Evolutionary conservation across 1,140 invertebrate species (phyloP).

Genomic region (Chymomyza costata): DNA sequence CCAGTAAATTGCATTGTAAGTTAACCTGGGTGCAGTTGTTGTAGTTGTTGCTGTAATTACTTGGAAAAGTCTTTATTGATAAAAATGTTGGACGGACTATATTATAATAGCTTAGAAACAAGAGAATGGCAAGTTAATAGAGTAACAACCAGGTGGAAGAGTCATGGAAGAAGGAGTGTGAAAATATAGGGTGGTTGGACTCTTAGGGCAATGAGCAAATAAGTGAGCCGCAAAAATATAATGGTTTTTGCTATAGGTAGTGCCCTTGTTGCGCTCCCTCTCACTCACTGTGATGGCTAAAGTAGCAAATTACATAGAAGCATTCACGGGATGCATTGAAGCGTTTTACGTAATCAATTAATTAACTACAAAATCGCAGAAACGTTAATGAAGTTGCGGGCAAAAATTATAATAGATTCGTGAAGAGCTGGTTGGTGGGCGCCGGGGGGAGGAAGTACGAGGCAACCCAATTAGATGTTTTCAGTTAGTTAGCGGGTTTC

Average conservation of each 20-base stretch:
- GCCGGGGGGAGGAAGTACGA: no score
- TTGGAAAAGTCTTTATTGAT: conserved; percentile 44
- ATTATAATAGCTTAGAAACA: no score
- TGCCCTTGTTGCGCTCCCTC: no score
- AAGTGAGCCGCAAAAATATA: conserved; percentile 8
- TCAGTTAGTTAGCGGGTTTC: no score
- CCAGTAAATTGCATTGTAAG: conserved; percentile 17
- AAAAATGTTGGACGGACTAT: no score
- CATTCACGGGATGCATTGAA: conserved; percentile 46
- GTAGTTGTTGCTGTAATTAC: conserved; percentile 43
- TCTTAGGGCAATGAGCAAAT: not conserved
- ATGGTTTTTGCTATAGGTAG: conserved; percentile 8
- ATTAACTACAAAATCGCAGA: conserved; percentile 63
- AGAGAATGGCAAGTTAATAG: not conserved
- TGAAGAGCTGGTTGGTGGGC: no score
- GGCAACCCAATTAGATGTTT: not conserved
- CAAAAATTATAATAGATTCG: conserved; percentile 25
- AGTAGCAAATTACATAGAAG: conserved; percentile 55
- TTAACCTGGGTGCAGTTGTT: conserved; percentile 35
- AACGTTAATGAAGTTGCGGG: conserved; percentile 61
- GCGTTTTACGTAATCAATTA: conserved; percentile 65
- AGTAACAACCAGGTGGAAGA: not conserved
- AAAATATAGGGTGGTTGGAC: not conserved
- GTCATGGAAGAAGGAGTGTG: not conserved
- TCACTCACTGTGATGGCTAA: no score